A percentile compares a stretch with the other conserved stretches of the same genome.
phyloP scores from a whole-genome alignment of 2,113 vertebrate species.

The Gavia stellata region DNA sequence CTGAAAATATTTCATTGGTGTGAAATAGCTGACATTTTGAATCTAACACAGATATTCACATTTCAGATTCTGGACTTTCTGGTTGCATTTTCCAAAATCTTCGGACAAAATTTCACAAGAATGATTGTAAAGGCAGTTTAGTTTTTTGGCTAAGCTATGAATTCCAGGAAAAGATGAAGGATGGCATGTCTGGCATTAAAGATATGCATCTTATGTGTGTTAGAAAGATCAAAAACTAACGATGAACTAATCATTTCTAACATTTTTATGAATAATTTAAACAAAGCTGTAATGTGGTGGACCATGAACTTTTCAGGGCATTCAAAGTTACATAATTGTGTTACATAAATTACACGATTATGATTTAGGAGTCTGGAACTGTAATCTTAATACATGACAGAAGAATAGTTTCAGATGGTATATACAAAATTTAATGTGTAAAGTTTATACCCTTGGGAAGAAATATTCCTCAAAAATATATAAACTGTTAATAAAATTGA shows the following conservation, averaged over 20 bases:
- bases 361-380: neutral
- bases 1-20: neutral
- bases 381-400: neutral
- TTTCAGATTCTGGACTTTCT: neutral
- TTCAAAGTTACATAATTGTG: neutral
- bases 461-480: neutral
- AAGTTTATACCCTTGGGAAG: neutral
- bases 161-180: neutral
- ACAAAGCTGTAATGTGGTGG: neutral
- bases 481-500: neutral
- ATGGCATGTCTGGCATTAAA: neutral
- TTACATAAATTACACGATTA: neutral
- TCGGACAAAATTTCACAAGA: neutral
- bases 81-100: neutral
- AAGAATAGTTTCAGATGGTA: neutral
- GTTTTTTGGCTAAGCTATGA: neutral
- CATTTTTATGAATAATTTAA: neutral
- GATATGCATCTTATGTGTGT: neutral
- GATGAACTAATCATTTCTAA: neutral
- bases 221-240: neutral
- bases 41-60: neutral
- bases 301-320: neutral
- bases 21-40: neutral
- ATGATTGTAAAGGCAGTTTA: neutral
- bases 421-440: neutral